Conservation (phyloP, 2,888 invertebrate species). For the Rhodophaea formosa region DNA sequence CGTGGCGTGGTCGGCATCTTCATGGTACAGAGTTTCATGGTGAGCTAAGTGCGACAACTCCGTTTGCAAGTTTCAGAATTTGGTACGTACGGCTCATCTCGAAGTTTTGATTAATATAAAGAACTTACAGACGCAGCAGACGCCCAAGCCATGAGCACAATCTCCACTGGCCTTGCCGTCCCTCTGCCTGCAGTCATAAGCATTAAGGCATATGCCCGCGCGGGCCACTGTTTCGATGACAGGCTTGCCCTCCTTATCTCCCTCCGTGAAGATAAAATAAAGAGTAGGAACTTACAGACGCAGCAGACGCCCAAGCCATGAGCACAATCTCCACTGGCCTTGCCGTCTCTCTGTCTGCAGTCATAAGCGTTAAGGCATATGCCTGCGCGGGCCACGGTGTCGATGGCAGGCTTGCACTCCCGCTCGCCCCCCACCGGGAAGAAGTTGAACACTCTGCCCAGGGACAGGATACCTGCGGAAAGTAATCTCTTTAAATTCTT, state of each 20-base stretch:
- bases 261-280: slow-evolving; percentile 92
- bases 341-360: slow-evolving; percentile 86
- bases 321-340: slow-evolving; percentile 88
- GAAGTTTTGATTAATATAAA: too few relatives aligned
- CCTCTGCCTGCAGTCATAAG: slow-evolving; percentile 90
- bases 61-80: too few relatives aligned
- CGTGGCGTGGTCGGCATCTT: too few relatives aligned
- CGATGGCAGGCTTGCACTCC: slow-evolving; percentile 87
- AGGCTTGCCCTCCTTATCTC: slow-evolving; percentile 90
- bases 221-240: slow-evolving; percentile 85
- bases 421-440: slow-evolving; percentile 91
- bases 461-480: slow-evolving; percentile 53
- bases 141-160: slow-evolving; percentile 91
- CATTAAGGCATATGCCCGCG: slow-evolving; percentile 89
- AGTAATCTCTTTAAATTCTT: slow-evolving; percentile 1
- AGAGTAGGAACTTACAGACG: slow-evolving; percentile 91
- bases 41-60: too few relatives aligned
- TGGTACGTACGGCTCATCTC: too few relatives aligned
- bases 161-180: slow-evolving; percentile 86
- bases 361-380: slow-evolving; percentile 92
- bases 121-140: slow-evolving; percentile 92
- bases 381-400: slow-evolving; percentile 86
- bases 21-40: too few relatives aligned
- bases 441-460: slow-evolving; percentile 86
- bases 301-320: slow-evolving; percentile 93